A percentile compares a stretch with the other conserved stretches of the same genome.
phyloP scores from a whole-genome alignment of 1,140 invertebrate genomes.

The silkworm (Bombyx mori) region DNA sequence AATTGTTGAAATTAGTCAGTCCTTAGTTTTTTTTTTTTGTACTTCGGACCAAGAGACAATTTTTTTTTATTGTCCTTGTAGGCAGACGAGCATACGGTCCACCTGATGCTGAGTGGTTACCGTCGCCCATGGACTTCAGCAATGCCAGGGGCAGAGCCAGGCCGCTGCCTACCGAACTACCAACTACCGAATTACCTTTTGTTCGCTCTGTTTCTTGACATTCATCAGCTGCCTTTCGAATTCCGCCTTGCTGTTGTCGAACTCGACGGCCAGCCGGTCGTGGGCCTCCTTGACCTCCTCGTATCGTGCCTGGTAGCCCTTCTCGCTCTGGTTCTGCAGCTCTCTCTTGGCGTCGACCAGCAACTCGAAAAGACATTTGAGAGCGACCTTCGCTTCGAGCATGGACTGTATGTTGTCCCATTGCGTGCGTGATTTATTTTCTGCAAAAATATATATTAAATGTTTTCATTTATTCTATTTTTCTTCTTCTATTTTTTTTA shows the following conservation, averaged over 20 bases:
- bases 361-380: constrained; percentile 74
- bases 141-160: too few species aligned
- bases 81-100: too few species aligned
- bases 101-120: too few species aligned
- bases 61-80: too few species aligned
- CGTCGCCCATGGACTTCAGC: too few species aligned
- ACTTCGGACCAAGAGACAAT: too few species aligned
- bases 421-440: constrained; percentile 73
- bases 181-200: constrained; percentile 30
- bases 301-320: constrained; percentile 60
- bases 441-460: too few species aligned
- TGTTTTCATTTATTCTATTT: too few species aligned
- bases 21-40: too few species aligned
- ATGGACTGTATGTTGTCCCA: constrained; percentile 78
- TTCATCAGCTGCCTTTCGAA: constrained; percentile 41
- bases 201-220: constrained; percentile 46
- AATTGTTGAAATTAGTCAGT: too few species aligned
- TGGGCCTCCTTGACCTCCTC: constrained; percentile 69
- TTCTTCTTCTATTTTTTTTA: too few species aligned
- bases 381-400: constrained; percentile 75
- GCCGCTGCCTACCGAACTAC: too few species aligned
- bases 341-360: constrained; percentile 69
- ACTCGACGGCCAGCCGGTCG: constrained; percentile 49
- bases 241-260: constrained; percentile 44
- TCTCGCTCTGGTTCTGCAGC: constrained; percentile 56